A percentile compares a stretch with the other conserved stretches of the same genome.
phyloP scores from a whole-genome alignment of 2,888 invertebrate genomes.

The Meta bourneti region DNA sequence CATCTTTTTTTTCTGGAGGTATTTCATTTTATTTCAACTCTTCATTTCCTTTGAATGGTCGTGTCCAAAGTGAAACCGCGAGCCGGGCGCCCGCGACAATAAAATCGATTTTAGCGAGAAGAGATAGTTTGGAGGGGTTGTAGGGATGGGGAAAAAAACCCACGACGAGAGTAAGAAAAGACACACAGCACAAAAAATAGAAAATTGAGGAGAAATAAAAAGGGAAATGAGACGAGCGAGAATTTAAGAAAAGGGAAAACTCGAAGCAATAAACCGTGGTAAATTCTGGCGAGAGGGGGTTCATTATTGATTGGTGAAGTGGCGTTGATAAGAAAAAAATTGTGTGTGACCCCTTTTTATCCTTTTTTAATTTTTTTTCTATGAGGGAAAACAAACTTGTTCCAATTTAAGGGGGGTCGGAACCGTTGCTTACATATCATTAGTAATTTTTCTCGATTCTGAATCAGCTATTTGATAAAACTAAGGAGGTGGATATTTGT shows the following conservation, averaged over 20 bases:
- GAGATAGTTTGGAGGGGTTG: slow-evolving; percentile 1
- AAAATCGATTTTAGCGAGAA: slow-evolving; percentile 30
- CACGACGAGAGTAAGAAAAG: neutral
- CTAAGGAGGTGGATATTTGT: neutral
- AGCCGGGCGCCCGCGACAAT: slow-evolving; percentile 20
- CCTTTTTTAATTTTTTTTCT: slow-evolving; percentile 6
- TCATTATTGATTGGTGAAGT: slow-evolving; percentile 41
- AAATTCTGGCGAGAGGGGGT: slow-evolving; percentile 38
- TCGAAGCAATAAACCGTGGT: slow-evolving; percentile 44
- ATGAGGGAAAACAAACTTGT: slow-evolving; percentile 29
- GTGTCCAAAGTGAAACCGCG: neutral
- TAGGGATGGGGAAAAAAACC: neutral
- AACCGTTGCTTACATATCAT: slow-evolving; percentile 17
- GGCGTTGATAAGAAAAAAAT: slow-evolving; percentile 30
- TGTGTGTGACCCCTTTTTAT: slow-evolving; percentile 23
- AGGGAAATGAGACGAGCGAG: slow-evolving; percentile 11
- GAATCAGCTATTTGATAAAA: neutral
- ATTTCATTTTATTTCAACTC: slow-evolving; percentile 39
- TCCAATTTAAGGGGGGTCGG: slow-evolving; percentile 15
- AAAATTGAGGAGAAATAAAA: slow-evolving; percentile 13
- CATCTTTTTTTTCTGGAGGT: neutral
- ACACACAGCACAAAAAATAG: neutral
- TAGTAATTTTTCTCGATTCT: slow-evolving; percentile 4
- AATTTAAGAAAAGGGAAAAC: slow-evolving; percentile 14
- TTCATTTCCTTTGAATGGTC: slow-evolving; percentile 30